Base-by-base conservation (phyloP, 2,113 vertebrate genomes). In the Dryoscopus gambensis region DNA sequence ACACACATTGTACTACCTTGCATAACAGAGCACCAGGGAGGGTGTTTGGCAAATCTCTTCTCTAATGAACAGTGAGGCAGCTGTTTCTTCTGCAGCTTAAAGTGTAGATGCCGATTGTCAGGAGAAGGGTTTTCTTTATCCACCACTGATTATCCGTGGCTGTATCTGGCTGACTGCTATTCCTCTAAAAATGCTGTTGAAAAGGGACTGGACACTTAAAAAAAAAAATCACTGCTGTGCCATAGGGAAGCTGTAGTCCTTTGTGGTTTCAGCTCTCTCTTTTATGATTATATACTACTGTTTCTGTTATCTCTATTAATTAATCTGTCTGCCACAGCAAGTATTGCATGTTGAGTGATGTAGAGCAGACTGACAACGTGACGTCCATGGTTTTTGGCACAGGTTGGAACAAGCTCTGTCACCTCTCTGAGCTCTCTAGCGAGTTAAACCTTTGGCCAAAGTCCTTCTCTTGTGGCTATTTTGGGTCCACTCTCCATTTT, bases 41-140 rank as follows among this genome's bases (percentile, higher is more conserved):
- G 39, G 63, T 53, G 90, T 96, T 79, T 77, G 89, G 93, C 80
- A 92, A 96, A 96, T 94, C 88, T 80, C 63, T 28, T 84, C 88
- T 85, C 86, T 96, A 90, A 90, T 67, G 85, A 90, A 75, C 42
- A 80, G 82, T 28, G 28, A 73, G 75, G 87, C 85, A 94, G 88
- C 96, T 87, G 70, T 70, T 90, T 83, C 94, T 85, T 86, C 84
- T 30, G 88, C 70, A 50, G 76, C 87, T 95, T 90, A 65, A 85
- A 84, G 68, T 50, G 60, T 57, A 63, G 89, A 89, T 90, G 90
- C 76, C 85, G 83, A 49, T 23, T 87, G 50, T 81, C 86, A 86
- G 80, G 90, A 46, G 44, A 74, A 92, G 62, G 16, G 70, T 75
- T 80, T 76, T 82, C 83, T 95, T 65, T 85, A 59, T 90, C 76